Conservation (phyloP, 2,113 vertebrate species). For the Calonectris borealis region DNA sequence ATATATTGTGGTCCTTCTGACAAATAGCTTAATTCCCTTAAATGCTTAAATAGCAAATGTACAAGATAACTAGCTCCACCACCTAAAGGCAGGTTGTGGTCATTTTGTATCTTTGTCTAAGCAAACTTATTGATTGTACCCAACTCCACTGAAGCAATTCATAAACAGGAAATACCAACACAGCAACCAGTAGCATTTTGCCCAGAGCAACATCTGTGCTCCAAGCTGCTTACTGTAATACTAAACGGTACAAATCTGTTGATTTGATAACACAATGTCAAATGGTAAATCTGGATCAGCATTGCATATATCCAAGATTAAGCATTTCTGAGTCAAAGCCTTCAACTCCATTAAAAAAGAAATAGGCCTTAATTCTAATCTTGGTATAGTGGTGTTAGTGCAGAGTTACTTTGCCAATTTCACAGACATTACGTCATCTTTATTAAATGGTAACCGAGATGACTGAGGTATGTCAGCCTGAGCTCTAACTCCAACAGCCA, state of each 20-base stretch:
- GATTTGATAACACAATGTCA: background rate
- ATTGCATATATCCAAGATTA: background rate
- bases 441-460: background rate
- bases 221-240: conserved; percentile 23
- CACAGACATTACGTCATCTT: background rate
- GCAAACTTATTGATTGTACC: background rate
- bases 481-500: background rate
- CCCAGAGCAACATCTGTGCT: conserved; percentile 38
- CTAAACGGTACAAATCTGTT: conserved; percentile 13
- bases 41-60: no score
- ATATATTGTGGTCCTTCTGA: background rate
- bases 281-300: conserved; percentile 36
- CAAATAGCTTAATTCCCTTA: background rate
- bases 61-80: background rate
- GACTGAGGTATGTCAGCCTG: background rate
- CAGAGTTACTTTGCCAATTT: background rate
- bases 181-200: background rate
- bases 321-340: conserved; percentile 16
- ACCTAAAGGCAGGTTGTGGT: background rate
- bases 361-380: conserved; percentile 5
- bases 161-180: background rate
- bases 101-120: background rate
- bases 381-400: background rate
- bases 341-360: conserved; percentile 27
- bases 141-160: background rate